These are phyloP conservation scores for Agrochola lota DNA, from an alignment of 2,888 invertebrate genomes.

Conservation along the genomic window DNA sequence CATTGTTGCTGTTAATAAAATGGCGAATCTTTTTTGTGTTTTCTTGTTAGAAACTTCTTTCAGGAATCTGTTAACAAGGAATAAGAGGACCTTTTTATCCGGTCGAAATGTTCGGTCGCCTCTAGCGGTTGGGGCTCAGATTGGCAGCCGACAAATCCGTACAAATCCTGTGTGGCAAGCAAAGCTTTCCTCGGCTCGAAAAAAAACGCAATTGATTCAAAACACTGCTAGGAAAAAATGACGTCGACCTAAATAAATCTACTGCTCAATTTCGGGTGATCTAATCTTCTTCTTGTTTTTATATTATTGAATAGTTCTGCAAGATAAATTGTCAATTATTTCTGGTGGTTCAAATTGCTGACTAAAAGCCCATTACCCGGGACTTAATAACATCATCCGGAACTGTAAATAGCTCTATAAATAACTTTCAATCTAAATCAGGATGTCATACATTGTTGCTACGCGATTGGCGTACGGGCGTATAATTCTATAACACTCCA, in stretches of 20 bases:
- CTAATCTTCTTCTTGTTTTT: slow-evolving; percentile 8
- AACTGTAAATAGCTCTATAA: slow-evolving; percentile 27
- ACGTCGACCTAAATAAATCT: slow-evolving; percentile 34
- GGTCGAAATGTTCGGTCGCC: slow-evolving; percentile 82
- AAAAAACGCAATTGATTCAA: slow-evolving; percentile 84
- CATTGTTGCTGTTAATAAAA: slow-evolving; percentile 70
- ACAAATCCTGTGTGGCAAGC: slow-evolving; percentile 81
- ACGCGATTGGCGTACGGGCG: slow-evolving; percentile 48
- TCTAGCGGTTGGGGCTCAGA: slow-evolving; percentile 81
- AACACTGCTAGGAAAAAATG: slow-evolving; percentile 70
- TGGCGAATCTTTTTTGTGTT: slow-evolving; percentile 68
- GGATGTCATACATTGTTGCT: slow-evolving; percentile 51
- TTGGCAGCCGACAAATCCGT: slow-evolving; percentile 86
- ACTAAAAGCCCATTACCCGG: not conserved
- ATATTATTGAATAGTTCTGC: not conserved
- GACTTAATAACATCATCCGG: slow-evolving; percentile 13
- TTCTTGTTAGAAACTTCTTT: slow-evolving; percentile 71
- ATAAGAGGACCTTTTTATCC: slow-evolving; percentile 83
- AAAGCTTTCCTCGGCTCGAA: slow-evolving; percentile 74
- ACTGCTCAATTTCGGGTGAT: slow-evolving; percentile 12
- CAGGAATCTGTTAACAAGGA: slow-evolving; percentile 84
- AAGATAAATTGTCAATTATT: not conserved
- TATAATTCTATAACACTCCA: slow-evolving; percentile 56
- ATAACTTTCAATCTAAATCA: slow-evolving; percentile 49
- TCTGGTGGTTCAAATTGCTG: not conserved